Conservation (phyloP, 2,113 vertebrate genomes). For the Oncorhynchus tshawytscha region DNA sequence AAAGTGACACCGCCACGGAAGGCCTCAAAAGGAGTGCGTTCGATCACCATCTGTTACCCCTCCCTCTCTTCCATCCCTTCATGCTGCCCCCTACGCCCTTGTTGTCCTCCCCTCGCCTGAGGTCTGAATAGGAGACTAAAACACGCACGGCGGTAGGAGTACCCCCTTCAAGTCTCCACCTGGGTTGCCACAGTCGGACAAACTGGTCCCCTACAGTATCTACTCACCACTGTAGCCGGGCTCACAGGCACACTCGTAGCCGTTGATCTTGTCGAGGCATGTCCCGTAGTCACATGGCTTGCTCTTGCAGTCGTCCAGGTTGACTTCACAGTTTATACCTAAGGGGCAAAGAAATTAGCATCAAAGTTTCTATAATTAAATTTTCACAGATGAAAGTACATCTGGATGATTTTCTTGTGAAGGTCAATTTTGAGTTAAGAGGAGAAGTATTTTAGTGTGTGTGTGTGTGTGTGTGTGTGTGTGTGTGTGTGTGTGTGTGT, state of each 20-base stretch:
- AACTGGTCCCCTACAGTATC: neutral
- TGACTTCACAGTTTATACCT: constrained; percentile 92
- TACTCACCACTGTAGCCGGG: constrained; percentile 87
- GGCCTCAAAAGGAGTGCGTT: constrained; percentile 59
- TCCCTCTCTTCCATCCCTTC: constrained; percentile 25
- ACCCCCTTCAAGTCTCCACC: neutral
- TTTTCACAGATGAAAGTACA: no score
- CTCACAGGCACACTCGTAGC: constrained; percentile 89
- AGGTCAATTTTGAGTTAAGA: neutral
- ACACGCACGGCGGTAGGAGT: no score
- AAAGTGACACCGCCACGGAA: constrained; percentile 65
- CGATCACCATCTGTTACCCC: constrained; percentile 71
- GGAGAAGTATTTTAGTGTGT: no score
- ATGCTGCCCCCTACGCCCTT: constrained; percentile 21
- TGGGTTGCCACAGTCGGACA: neutral
- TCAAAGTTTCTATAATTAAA: neutral
- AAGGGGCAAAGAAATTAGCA: constrained; percentile 16
- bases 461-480: no score
- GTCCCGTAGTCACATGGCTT: constrained; percentile 88
- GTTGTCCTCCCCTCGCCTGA: constrained; percentile 44
- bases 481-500: no score
- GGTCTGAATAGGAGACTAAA: constrained; percentile 49
- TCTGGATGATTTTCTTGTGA: no score
- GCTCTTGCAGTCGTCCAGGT: constrained; percentile 91
- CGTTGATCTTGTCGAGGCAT: constrained; percentile 91